Percentiles rank a stretch among this genome's conserved stretches.
Conservation (phyloP, 1,140 invertebrate species). For the Megalopta genalis region DNA sequence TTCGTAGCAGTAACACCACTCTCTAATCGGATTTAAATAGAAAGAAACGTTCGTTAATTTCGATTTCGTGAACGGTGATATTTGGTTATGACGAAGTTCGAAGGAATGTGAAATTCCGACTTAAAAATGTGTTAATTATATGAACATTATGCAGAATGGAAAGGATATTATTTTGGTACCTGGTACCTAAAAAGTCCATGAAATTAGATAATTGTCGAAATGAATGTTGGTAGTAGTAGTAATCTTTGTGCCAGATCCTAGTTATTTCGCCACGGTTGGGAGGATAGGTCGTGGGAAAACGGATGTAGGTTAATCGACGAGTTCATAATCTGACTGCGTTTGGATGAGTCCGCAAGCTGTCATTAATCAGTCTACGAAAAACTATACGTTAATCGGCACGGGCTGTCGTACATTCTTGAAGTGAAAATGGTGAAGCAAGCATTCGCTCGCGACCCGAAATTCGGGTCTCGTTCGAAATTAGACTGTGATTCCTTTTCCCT, state of each 20-base stretch:
- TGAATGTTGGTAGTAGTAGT: neutral
- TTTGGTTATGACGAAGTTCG: too few species aligned
- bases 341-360: neutral
- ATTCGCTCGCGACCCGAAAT: slow-evolving; percentile 40
- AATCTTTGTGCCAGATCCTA: neutral
- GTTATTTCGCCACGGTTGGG: neutral
- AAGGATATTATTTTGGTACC: too few species aligned
- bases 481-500: neutral
- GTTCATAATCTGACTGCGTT: neutral
- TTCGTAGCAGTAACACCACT: too few species aligned
- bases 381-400: slow-evolving; percentile 4
- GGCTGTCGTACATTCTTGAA: slow-evolving; percentile 55
- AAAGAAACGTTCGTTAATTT: too few species aligned
- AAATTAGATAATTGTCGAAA: too few species aligned
- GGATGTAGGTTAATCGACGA: neutral
- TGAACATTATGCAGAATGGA: too few species aligned
- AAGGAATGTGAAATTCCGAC: too few species aligned
- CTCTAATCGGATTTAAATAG: too few species aligned
- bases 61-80: too few species aligned
- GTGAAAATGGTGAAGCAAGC: slow-evolving; percentile 53
- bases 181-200: too few species aligned
- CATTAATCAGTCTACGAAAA: slow-evolving; percentile 31
- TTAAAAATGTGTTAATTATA: too few species aligned
- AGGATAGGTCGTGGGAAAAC: neutral
- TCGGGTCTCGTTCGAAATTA: slow-evolving; percentile 9